Conservation (phyloP, 2,797 vertebrate genomes). For the Hipposideros larvatus region DNA sequence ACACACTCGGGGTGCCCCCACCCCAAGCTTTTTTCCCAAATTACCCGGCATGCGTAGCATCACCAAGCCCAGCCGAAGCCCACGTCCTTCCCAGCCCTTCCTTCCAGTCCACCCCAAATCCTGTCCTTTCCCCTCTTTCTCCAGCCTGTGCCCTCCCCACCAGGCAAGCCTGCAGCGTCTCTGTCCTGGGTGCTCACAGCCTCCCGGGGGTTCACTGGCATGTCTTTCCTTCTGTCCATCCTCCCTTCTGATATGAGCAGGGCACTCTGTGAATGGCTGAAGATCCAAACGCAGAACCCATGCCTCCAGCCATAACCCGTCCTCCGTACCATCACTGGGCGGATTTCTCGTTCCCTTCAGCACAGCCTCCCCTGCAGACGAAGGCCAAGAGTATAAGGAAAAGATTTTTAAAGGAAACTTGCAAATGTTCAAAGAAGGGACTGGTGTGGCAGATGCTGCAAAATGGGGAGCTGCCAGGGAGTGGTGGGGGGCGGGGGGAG, state of each 20-base stretch:
- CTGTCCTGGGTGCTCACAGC: background rate
- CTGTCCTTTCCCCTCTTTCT: background rate
- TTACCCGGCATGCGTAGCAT: too few relatives aligned
- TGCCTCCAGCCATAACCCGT: background rate
- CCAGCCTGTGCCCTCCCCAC: background rate
- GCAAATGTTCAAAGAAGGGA: background rate
- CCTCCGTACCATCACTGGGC: background rate
- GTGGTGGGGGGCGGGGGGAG: too few relatives aligned
- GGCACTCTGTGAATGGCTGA: background rate
- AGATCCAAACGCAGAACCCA: background rate
- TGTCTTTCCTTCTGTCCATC: background rate
- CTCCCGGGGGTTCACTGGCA: accelerated
- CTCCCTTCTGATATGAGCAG: background rate
- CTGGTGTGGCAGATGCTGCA: background rate
- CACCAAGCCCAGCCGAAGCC: background rate
- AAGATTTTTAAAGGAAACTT: background rate
- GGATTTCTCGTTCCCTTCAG: background rate
- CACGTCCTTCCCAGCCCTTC: too few relatives aligned
- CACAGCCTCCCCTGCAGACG: background rate
- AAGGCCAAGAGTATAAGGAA: background rate
- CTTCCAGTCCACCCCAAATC: background rate
- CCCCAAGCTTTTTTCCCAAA: background rate
- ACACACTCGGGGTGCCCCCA: background rate
- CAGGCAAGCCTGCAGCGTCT: too few relatives aligned
- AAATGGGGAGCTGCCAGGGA: background rate